phyloP scores from a whole-genome alignment of 2,113 vertebrate genomes.

The Chaetorhynchus papuensis region DNA sequence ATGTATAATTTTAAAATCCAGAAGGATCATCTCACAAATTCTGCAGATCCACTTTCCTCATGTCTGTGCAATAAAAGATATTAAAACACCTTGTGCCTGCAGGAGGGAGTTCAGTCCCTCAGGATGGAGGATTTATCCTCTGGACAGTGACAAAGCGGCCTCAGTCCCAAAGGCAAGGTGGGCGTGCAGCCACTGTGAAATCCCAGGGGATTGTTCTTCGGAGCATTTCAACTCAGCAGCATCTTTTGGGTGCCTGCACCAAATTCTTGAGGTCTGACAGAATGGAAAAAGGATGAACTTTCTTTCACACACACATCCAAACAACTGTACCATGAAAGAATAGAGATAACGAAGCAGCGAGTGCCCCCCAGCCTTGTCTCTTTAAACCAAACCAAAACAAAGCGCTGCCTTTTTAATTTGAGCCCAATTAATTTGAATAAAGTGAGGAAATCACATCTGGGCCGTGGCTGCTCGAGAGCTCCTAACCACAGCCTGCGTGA shows the following conservation, averaged over 20 bases:
- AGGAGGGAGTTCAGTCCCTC: not conserved
- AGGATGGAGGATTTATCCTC: not conserved
- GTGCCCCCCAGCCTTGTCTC: not conserved
- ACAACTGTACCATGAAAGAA: not conserved
- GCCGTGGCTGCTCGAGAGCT: not conserved
- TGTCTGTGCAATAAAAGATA: not conserved
- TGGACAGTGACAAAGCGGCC: not conserved
- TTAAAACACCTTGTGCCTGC: not conserved
- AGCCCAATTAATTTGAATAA: slow-evolving; percentile 16
- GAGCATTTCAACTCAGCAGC: not conserved
- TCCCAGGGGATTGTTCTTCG: not conserved
- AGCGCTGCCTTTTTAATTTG: slow-evolving; percentile 25
- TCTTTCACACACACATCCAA: not conserved
- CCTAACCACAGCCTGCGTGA: slow-evolving; percentile 3
- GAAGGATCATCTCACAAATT: not conserved
- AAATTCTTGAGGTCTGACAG: slow-evolving; percentile 3
- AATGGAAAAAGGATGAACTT: not conserved
- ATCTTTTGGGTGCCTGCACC: not conserved
- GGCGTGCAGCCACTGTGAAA: not conserved
- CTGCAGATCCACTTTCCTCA: not conserved
- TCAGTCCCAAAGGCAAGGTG: not conserved
- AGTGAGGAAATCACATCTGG: slow-evolving; percentile 53
- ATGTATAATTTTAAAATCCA: not conserved
- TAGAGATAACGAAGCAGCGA: not conserved
- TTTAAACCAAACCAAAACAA: slow-evolving; percentile 14